Percentiles rank a stretch among this genome's conserved stretches.
Conservation (phyloP, 2,797 vertebrate species). For the Rousettus madagascariensis region DNA sequence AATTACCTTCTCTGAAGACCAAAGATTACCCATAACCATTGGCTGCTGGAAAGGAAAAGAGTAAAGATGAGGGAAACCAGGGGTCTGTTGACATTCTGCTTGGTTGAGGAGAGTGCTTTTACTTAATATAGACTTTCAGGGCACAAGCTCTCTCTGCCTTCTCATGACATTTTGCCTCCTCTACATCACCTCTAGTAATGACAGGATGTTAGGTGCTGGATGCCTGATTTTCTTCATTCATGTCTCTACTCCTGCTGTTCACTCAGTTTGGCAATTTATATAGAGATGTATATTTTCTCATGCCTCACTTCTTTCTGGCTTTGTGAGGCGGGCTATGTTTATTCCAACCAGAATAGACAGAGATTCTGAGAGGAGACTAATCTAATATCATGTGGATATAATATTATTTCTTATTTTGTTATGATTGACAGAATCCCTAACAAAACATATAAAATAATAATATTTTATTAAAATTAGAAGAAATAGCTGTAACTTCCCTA, state of each 20-base stretch:
- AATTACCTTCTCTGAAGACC: background rate
- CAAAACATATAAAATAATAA: background rate
- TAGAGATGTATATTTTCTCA: background rate
- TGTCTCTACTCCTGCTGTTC: background rate
- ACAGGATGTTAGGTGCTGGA: too few relatives aligned
- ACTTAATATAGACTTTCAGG: background rate
- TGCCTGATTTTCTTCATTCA: background rate
- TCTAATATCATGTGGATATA: background rate
- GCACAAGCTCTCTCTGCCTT: too few relatives aligned
- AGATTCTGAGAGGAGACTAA: background rate
- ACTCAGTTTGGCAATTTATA: background rate
- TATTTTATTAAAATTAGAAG: conserved; percentile 36
- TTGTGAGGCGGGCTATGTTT: background rate
- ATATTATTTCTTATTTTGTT: background rate
- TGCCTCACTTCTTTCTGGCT: background rate
- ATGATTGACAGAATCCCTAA: background rate
- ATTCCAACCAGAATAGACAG: background rate
- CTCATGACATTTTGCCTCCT: fast-evolving
- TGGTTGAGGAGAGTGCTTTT: background rate
- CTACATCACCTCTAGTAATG: fast-evolving
- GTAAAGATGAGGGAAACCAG: background rate
- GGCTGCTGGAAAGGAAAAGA: background rate
- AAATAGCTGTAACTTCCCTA: background rate
- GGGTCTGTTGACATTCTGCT: background rate
- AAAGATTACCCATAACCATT: background rate